Evolutionary conservation across 2,888 invertebrate species (phyloP), one percentile per base, ranked within the genome.

Genomic region (Lissonota sp.): DNA sequence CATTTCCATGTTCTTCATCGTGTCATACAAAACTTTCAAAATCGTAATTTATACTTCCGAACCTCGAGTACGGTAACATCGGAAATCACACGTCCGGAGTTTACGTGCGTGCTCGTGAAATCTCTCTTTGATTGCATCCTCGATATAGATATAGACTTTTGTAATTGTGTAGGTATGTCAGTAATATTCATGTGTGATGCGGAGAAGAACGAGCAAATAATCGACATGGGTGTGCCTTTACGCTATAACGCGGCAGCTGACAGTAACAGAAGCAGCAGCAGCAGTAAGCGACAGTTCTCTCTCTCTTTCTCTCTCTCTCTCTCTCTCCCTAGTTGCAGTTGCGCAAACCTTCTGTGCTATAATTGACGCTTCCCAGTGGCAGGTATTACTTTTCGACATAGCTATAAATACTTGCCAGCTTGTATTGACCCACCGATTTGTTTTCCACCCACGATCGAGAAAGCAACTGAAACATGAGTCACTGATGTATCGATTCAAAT

Each of bases 361-460:
- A 42, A 26, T 72, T 42, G 62, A 49, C 67, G 46, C 67, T 60
- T 75, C 51, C 58, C 55, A 63, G 71, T 83, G 83, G 83, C 80
- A 83, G 80, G 84, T 84, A 85, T 86, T 85, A 82, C 80, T 84
- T 84, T 82, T 72, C 79, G 71, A 78, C 77, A 74, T 66, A 69
- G 82, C 67, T 76, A 80, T 81, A 82, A 85, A 84, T 85, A 82
- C 78, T 77, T 79, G 79, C 60, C 70, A 74, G 79, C 73, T 51
- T 67, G 73, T 82, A 85, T 83, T 78, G 84, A 82, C 83, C 79
- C 70, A 7, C 62, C 42, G 55, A n/a, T 6, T 39, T 40, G 14
- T 60, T 60, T 60, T 66, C 49, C 12, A 63, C 51, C 44, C 57
- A 39, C 49, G 37, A 73, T 49, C 58, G 63, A 64, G 57, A 26